A percentile compares a stretch with the other conserved stretches of the same genome.
These are phyloP conservation scores for Cottoperca gobio DNA, from an alignment of 2,797 vertebrate species.

Conservation along the genomic window DNA sequence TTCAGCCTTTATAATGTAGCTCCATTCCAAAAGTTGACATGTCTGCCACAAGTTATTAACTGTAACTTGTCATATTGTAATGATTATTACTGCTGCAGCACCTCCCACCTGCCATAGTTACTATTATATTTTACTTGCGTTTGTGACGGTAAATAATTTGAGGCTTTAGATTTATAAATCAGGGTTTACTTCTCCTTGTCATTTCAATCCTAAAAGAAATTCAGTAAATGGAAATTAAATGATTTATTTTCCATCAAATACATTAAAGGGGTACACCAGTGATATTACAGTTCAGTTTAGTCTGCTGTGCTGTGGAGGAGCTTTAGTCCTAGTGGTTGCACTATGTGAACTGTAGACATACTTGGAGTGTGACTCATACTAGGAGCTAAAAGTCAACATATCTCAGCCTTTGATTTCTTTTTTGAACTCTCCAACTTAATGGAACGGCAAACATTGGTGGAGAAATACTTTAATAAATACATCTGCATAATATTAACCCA, in stretches of 20 bases:
- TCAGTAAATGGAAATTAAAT: not conserved
- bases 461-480: not conserved
- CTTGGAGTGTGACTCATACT: not conserved
- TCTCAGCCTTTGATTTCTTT: not conserved
- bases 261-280: not conserved
- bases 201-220: not conserved
- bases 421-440: not conserved
- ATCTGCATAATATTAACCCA: too few relatives aligned
- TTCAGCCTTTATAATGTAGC: not conserved
- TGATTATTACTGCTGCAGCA: not conserved
- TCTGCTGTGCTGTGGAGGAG: not conserved
- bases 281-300: not conserved
- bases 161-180: not conserved
- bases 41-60: constrained; percentile 18
- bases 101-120: not conserved
- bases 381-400: not conserved
- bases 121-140: not conserved
- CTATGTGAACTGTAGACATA: not conserved
- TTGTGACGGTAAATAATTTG: constrained; percentile 1
- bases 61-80: not conserved
- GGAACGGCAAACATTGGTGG: not conserved
- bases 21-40: not conserved
- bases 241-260: not conserved
- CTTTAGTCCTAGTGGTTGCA: not conserved
- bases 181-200: not conserved